These are phyloP conservation scores for Sipunculus nudus DNA, from an alignment of 2,888 invertebrate species.

Conservation along the genomic window DNA sequence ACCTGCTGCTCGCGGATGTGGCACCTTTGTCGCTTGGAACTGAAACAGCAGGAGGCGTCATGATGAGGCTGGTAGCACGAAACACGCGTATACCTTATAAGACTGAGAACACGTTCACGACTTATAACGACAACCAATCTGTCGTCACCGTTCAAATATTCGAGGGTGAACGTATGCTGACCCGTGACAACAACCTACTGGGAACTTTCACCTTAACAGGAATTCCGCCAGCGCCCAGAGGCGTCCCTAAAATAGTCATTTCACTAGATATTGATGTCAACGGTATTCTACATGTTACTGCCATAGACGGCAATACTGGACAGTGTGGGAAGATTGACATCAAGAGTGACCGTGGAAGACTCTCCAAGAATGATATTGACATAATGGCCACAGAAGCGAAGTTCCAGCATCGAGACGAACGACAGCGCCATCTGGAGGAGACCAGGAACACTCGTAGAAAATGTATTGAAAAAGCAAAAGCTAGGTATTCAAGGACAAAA, in stretches of 20 bases:
- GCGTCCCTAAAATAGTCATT: slow-evolving; percentile 69
- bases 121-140: slow-evolving; percentile 86
- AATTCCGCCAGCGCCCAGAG: slow-evolving; percentile 61
- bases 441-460: slow-evolving; percentile 52
- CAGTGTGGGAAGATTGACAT: slow-evolving; percentile 84
- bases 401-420: slow-evolving; percentile 53
- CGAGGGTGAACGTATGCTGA: slow-evolving; percentile 95
- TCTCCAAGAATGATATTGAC: slow-evolving; percentile 85
- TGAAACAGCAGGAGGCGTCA: slow-evolving; percentile 22
- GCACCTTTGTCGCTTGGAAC: slow-evolving; percentile 59
- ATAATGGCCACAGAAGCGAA: slow-evolving; percentile 69
- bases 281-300: slow-evolving; percentile 74
- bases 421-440: slow-evolving; percentile 45
- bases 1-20: slow-evolving; percentile 82
- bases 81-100: slow-evolving; percentile 64
- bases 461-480: too few relatives aligned
- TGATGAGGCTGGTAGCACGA: slow-evolving; percentile 41
- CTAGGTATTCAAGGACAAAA: too few relatives aligned
- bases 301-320: slow-evolving; percentile 79
- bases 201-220: slow-evolving; percentile 58
- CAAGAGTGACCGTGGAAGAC: slow-evolving; percentile 85
- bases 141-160: slow-evolving; percentile 72
- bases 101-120: slow-evolving; percentile 75
- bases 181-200: slow-evolving; percentile 84
- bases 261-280: slow-evolving; percentile 89